These are phyloP conservation scores for Brachionus rotundiformis DNA, from an alignment of 1,140 invertebrate species.

Conservation along the genomic window DNA sequence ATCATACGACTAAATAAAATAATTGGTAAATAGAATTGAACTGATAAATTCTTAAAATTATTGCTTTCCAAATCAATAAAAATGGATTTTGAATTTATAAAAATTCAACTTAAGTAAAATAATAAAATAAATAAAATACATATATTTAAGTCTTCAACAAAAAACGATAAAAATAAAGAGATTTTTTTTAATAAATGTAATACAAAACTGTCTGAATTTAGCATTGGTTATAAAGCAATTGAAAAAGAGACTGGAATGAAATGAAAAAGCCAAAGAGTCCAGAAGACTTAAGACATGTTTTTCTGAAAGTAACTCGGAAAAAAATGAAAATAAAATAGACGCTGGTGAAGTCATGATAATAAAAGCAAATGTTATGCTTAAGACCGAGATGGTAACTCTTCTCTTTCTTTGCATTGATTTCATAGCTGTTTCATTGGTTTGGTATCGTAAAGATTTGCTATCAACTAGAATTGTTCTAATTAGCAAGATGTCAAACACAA, in stretches of 20 bases:
- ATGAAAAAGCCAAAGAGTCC: neutral
- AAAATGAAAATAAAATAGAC: conserved; percentile 3
- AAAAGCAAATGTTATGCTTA: conserved; percentile 19
- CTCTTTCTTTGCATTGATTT: neutral
- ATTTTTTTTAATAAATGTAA: too few relatives aligned
- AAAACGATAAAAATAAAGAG: too few relatives aligned
- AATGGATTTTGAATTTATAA: too few relatives aligned
- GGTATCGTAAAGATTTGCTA: neutral
- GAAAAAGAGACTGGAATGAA: neutral
- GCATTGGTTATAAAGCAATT: neutral
- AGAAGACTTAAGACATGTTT: neutral
- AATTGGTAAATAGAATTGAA: too few relatives aligned
- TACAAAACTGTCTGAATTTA: too few relatives aligned
- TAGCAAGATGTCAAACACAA: neutral
- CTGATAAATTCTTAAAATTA: too few relatives aligned
- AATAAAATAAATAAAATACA: too few relatives aligned
- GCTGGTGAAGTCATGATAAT: conserved; percentile 33
- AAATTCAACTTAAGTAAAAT: too few relatives aligned
- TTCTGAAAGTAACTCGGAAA: neutral
- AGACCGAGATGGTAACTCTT: neutral
- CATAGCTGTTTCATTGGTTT: neutral
- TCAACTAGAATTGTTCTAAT: neutral
- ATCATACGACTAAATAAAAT: too few relatives aligned
- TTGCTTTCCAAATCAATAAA: too few relatives aligned
- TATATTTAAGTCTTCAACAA: too few relatives aligned